Percentiles rank a stretch among this genome's conserved stretches.
Evolutionary conservation across 2,797 vertebrate genomes (phyloP).

Genomic region (Varecia variegata): DNA sequence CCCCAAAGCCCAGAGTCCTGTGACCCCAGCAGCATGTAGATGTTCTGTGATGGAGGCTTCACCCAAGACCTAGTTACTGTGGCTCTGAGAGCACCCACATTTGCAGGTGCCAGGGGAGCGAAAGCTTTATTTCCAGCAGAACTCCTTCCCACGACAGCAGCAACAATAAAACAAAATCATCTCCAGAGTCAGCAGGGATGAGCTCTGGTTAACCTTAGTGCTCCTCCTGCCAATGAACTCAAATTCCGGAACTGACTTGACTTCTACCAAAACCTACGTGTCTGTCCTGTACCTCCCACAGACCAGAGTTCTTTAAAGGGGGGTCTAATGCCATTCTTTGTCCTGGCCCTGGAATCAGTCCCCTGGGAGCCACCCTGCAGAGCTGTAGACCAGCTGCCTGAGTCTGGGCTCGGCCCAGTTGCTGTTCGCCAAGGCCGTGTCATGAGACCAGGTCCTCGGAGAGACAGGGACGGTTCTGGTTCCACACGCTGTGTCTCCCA

Average conservation of each 20-base stretch:
- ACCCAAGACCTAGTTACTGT: neutral
- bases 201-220: neutral
- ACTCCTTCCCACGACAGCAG: neutral
- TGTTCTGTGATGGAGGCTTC: neutral
- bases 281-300: neutral
- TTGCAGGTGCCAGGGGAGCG: neutral
- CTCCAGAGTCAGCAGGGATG: neutral
- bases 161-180: neutral
- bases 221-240: neutral
- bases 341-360: neutral
- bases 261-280: fast-evolving
- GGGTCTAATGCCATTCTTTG: neutral
- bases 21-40: neutral
- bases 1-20: neutral
- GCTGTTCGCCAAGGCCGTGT: neutral
- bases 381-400: neutral
- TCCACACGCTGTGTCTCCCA: fast-evolving
- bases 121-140: neutral
- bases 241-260: neutral
- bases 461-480: neutral
- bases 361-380: neutral
- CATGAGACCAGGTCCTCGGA: neutral
- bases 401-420: neutral
- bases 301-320: neutral
- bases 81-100: neutral